phyloP scores from a whole-genome alignment of 2,113 vertebrate genomes.

The Dunckerocampus dactyliophorus region DNA sequence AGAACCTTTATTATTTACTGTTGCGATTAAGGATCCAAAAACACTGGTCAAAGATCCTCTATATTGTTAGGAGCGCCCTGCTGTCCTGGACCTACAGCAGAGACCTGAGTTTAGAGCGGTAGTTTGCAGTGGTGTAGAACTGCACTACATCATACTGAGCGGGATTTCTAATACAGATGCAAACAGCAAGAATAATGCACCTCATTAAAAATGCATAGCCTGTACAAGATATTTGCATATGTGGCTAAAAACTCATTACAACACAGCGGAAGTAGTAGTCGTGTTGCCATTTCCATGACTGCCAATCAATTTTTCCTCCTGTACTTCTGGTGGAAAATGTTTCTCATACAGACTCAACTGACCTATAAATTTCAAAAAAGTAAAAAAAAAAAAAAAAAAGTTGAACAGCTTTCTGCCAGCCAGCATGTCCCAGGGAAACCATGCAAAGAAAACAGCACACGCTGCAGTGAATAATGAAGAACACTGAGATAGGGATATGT shows the following conservation, averaged over 20 bases:
- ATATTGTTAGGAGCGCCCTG: no score
- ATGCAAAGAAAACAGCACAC: conserved; percentile 1
- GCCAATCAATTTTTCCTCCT: background rate
- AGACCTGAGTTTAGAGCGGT: no score
- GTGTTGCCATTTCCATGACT: conserved; percentile 3
- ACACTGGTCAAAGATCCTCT: no score
- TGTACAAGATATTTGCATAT: background rate
- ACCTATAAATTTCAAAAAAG: conserved; percentile 5
- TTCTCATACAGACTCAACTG: conserved; percentile 2
- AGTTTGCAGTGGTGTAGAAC: background rate
- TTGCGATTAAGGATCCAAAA: no score
- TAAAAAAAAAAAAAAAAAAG: background rate
- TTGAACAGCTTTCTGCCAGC: conserved; percentile 5
- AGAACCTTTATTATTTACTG: no score
- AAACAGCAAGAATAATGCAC: background rate
- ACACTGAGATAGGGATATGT: background rate
- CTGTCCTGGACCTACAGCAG: no score
- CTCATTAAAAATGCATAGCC: background rate
- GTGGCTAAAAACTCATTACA: background rate
- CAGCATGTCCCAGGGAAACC: conserved; percentile 14
- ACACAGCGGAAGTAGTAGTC: background rate
- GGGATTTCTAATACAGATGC: background rate
- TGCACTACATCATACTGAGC: background rate
- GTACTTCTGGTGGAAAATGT: conserved; percentile 3
- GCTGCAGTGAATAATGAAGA: conserved; percentile 1